Conservation (phyloP, 2,113 vertebrate genomes). For the Ochotona princeps region DNA sequence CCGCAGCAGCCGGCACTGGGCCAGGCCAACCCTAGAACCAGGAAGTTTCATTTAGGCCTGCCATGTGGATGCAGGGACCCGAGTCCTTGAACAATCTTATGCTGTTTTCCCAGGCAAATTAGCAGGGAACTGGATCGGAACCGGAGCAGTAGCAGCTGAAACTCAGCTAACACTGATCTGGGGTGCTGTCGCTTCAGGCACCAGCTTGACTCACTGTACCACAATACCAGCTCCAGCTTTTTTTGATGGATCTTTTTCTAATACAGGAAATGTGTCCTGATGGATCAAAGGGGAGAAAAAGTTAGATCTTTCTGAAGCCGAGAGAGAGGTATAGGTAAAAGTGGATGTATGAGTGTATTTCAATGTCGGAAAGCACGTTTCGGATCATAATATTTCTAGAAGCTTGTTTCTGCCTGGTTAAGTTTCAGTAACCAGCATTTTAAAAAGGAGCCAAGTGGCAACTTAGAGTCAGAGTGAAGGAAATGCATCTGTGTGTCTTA, state of each 20-base stretch:
- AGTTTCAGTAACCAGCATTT: slow-evolving; percentile 16
- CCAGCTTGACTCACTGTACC: too few species aligned
- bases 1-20: too few species aligned
- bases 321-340: not conserved
- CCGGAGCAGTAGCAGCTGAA: too few species aligned
- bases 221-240: not conserved
- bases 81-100: too few species aligned
- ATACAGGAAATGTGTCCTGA: not conserved
- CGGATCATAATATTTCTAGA: slow-evolving; percentile 19
- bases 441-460: not conserved
- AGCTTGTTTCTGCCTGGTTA: not conserved
- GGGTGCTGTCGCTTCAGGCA: too few species aligned
- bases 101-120: too few species aligned
- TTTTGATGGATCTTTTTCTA: not conserved
- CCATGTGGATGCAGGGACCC: too few species aligned
- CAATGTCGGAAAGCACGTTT: not conserved
- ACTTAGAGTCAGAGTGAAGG: not conserved
- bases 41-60: too few species aligned
- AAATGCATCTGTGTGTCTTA: slow-evolving; percentile 4
- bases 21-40: too few species aligned
- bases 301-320: not conserved
- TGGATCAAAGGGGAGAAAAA: not conserved
- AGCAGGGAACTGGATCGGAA: too few species aligned
- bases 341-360: not conserved
- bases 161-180: too few species aligned